These are phyloP conservation scores for Urechis unicinctus DNA, from an alignment of 2,888 invertebrate genomes.

Conservation along the genomic window DNA sequence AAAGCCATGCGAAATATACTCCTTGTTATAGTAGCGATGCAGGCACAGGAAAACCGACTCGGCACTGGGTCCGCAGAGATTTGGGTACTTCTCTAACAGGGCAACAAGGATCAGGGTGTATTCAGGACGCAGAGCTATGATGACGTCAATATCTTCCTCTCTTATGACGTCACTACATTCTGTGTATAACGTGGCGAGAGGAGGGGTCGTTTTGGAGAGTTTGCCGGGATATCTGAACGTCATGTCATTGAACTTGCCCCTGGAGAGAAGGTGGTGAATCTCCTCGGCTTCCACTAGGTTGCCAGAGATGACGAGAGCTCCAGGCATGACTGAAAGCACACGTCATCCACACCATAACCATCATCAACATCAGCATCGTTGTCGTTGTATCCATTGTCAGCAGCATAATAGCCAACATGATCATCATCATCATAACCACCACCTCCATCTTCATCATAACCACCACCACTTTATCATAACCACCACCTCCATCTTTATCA, in stretches of 20 bases:
- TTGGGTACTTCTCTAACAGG: constrained; percentile 1
- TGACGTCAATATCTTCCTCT: constrained; percentile 4
- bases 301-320: not conserved
- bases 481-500: too few relatives aligned
- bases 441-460: too few relatives aligned
- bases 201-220: not conserved
- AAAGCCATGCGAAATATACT: not conserved
- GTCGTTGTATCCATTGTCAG: too few relatives aligned
- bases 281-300: constrained; percentile 2
- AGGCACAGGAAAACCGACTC: constrained; percentile 4
- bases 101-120: not conserved
- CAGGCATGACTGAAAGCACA: too few relatives aligned
- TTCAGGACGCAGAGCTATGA: constrained; percentile 1
- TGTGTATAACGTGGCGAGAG: not conserved
- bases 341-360: too few relatives aligned
- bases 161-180: constrained; percentile 6
- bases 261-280: not conserved
- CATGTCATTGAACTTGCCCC: constrained; percentile 1
- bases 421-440: too few relatives aligned
- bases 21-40: constrained; percentile 1
- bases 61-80: not conserved
- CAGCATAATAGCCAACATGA: too few relatives aligned
- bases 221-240: constrained; percentile 5
- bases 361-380: too few relatives aligned
- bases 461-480: too few relatives aligned